Conservation (phyloP, 1,140 invertebrate species). For the Monomorium pharaonis region DNA sequence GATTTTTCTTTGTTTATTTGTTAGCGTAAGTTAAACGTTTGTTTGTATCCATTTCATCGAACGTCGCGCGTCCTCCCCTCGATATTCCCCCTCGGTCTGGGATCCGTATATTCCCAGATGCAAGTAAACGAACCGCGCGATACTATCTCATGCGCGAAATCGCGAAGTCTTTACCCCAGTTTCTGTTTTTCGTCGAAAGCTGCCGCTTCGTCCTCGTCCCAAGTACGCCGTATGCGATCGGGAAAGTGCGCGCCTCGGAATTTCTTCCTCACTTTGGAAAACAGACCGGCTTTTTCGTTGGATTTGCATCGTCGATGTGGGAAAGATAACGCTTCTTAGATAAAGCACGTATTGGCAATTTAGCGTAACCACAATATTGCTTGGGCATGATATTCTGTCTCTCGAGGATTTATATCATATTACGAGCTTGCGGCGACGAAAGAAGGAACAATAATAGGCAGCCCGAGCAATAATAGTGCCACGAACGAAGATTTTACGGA, state of each 20-base stretch:
- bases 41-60: slow-evolving; percentile 47
- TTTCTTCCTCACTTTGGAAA: slow-evolving; percentile 27
- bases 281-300: slow-evolving; percentile 3
- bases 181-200: slow-evolving; percentile 65
- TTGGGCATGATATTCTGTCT: neutral
- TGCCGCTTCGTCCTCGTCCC: slow-evolving; percentile 11
- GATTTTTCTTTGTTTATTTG: slow-evolving; percentile 38
- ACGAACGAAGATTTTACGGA: slow-evolving; percentile 42
- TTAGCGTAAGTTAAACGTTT: slow-evolving; percentile 52
- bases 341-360: slow-evolving; percentile 53
- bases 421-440: neutral
- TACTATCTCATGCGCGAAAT: slow-evolving; percentile 70
- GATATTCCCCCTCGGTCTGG: slow-evolving; percentile 36
- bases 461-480: slow-evolving; percentile 35
- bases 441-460: slow-evolving; percentile 49
- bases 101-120: slow-evolving; percentile 63
- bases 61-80: neutral
- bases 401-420: slow-evolving; percentile 25
- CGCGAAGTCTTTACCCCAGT: slow-evolving; percentile 66
- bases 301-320: slow-evolving; percentile 26
- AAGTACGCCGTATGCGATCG: slow-evolving; percentile 15
- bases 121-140: slow-evolving; percentile 69
- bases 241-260: neutral
- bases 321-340: neutral
- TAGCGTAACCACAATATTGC: slow-evolving; percentile 39